A percentile compares a stretch with the other conserved stretches of the same genome.
These are phyloP conservation scores for Ypsolopha scabrella DNA, from an alignment of 2,888 invertebrate genomes.

Conservation along the genomic window DNA sequence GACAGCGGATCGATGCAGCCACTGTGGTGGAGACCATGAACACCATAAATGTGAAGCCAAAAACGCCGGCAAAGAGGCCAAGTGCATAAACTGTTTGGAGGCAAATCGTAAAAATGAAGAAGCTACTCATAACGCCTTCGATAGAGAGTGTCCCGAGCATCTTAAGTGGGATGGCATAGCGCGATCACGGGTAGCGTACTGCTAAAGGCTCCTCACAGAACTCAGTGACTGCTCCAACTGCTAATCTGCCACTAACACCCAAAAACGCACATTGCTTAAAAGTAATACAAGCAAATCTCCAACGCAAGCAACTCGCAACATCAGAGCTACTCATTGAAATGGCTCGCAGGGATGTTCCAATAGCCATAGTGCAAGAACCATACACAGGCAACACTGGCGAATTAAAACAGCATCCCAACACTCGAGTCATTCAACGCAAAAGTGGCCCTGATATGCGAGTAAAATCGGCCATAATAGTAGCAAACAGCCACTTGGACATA, in stretches of 20 bases:
- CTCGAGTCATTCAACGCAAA: background rate
- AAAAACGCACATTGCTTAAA: too few species aligned
- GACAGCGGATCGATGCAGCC: conserved; percentile 10
- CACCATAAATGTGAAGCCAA: conserved; percentile 8
- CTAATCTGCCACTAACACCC: background rate
- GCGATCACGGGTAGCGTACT: conserved; percentile 10
- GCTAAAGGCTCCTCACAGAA: conserved; percentile 10
- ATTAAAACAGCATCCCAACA: background rate
- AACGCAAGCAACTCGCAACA: background rate
- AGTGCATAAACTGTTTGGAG: conserved; percentile 7
- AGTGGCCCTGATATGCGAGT: background rate
- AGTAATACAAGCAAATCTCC: conserved; percentile 4
- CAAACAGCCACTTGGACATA: background rate
- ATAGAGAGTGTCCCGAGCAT: conserved; percentile 7
- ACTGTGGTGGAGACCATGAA: conserved; percentile 13
- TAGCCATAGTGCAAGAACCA: conserved; percentile 6
- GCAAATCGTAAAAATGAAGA: background rate
- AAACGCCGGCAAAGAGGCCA: conserved; percentile 2
- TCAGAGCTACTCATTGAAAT: background rate
- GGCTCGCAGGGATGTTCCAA: background rate
- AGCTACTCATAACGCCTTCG: conserved; percentile 6
- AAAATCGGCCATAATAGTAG: conserved; percentile 6
- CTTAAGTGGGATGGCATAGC: conserved; percentile 16
- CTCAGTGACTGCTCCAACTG: background rate
- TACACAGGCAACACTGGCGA: conserved; percentile 1